A percentile compares a stretch with the other conserved stretches of the same genome.
phyloP scores from a whole-genome alignment of 2,113 vertebrate species.

The Dipodomys ordii region DNA sequence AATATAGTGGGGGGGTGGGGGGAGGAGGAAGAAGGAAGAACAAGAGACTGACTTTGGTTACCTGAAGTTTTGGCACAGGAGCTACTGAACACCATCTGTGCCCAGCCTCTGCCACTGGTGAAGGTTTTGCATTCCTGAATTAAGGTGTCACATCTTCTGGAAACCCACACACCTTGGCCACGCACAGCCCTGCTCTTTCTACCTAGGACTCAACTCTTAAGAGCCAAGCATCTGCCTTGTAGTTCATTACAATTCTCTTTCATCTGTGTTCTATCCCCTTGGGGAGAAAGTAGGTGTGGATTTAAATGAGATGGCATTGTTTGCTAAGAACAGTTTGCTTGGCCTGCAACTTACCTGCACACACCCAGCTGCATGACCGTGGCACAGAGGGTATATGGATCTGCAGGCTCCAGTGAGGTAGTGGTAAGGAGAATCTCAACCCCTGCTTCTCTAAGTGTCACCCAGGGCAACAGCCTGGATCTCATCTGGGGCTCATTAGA shows the following conservation, averaged over 20 bases:
- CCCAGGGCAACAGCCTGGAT: neutral
- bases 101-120: neutral
- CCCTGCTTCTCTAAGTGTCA: neutral
- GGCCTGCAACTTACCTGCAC: neutral
- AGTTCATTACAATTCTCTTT: neutral
- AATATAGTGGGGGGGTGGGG: neutral
- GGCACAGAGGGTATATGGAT: neutral
- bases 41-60: neutral
- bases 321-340: neutral
- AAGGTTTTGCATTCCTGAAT: neutral
- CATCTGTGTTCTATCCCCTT: neutral
- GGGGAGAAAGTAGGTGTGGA: neutral
- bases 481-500: neutral
- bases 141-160: neutral
- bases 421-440: neutral
- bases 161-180: neutral
- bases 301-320: slow-evolving; percentile 12
- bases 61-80: neutral
- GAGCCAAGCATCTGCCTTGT: neutral
- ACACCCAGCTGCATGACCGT: neutral
- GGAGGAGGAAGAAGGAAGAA: neutral
- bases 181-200: neutral
- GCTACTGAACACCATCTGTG: neutral
- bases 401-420: neutral
- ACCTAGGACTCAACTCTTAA: neutral